phyloP scores from a whole-genome alignment of 2,113 vertebrate genomes.

The Cromileptes altivelis region DNA sequence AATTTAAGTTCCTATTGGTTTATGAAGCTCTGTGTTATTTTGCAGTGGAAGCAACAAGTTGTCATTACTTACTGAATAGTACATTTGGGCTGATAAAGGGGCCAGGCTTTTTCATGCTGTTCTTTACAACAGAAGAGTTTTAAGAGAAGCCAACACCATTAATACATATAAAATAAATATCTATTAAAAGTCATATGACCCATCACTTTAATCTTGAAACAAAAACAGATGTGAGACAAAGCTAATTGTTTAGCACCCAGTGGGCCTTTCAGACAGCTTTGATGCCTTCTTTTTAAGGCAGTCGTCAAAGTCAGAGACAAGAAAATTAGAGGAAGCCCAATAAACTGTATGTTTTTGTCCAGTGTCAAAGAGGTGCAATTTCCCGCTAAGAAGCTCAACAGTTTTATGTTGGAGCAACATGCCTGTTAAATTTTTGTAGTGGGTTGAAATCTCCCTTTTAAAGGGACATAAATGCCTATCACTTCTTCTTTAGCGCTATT shows the following conservation, averaged over 20 bases:
- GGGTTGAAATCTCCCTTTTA: constrained; percentile 49
- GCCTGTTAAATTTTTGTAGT: constrained; percentile 33
- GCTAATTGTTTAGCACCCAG: constrained; percentile 25
- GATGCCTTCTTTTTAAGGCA: constrained; percentile 35
- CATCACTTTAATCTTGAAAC: background rate
- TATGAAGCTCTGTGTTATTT: background rate
- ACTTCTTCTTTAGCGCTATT: constrained; percentile 35
- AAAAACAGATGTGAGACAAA: constrained; percentile 4
- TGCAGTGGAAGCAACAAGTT: background rate
- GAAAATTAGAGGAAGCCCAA: constrained; percentile 44
- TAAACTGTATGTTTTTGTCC: constrained; percentile 32
- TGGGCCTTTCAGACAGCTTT: background rate
- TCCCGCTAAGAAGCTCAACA: constrained; percentile 21
- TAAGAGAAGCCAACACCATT: background rate
- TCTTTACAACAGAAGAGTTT: background rate
- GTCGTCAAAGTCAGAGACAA: constrained; percentile 42
- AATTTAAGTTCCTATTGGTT: background rate
- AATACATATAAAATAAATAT: background rate
- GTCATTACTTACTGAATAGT: too few species aligned
- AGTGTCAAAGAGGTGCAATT: constrained; percentile 40
- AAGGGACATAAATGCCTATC: constrained; percentile 55
- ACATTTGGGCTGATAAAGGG: background rate
- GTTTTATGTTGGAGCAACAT: constrained; percentile 34
- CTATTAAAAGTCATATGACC: background rate
- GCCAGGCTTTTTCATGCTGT: background rate